Evolutionary conservation across 2,113 vertebrate genomes (phyloP).

Genomic region (Mionectes macconnelli): DNA sequence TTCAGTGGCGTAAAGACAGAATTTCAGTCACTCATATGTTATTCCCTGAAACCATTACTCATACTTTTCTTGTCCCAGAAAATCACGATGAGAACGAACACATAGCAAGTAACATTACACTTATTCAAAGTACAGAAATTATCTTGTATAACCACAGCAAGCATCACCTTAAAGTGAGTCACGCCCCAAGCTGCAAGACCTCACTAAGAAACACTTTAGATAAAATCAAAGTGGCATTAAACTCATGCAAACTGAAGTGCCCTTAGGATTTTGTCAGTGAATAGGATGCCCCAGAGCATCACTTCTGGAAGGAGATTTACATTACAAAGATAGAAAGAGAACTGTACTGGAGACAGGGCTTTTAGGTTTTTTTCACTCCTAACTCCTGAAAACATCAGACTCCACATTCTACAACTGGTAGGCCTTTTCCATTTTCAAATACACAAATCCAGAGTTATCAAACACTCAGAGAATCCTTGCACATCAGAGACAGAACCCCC

Average conservation of each 20-base stretch:
- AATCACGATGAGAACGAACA: background rate
- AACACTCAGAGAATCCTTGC: background rate
- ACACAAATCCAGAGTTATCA: background rate
- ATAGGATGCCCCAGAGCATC: background rate
- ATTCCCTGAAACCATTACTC: background rate
- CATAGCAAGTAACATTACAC: background rate
- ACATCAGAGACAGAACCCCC: background rate
- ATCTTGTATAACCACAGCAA: background rate
- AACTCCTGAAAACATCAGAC: background rate
- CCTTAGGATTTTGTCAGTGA: background rate
- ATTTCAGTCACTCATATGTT: background rate
- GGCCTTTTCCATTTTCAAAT: background rate
- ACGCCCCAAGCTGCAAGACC: background rate
- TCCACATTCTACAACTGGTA: background rate
- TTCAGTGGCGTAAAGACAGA: background rate
- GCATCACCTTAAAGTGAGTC: background rate
- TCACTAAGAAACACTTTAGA: background rate
- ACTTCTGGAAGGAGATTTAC: background rate
- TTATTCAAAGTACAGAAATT: background rate
- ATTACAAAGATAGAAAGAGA: background rate
- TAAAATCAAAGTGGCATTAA: background rate
- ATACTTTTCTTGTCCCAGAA: background rate
- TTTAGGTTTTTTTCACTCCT: background rate
- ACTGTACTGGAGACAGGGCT: background rate
- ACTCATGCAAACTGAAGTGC: background rate